These are phyloP conservation scores for Netelia inedita DNA, from an alignment of 2,888 invertebrate species.

Conservation along the genomic window DNA sequence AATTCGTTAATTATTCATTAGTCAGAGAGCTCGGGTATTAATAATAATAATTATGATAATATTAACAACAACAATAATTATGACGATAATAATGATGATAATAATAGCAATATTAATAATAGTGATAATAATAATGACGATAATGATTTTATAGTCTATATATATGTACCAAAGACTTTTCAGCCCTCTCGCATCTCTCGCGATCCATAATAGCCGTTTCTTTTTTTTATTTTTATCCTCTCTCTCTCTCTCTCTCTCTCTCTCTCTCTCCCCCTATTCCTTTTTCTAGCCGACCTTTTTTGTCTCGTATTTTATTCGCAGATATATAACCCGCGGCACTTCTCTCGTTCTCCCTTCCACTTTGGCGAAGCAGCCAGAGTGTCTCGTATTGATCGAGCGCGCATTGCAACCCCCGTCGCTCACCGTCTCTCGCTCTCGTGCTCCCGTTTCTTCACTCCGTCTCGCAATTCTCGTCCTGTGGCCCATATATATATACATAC, in stretches of 20 bases:
- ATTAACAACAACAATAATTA: too few relatives aligned
- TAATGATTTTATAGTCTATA: not conserved
- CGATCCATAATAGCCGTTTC: not conserved
- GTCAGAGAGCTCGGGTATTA: too few relatives aligned
- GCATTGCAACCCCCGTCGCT: conserved; percentile 68
- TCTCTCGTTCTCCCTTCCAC: conserved; percentile 64
- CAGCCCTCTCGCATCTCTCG: not conserved
- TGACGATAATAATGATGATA: too few relatives aligned
- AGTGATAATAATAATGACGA: not conserved
- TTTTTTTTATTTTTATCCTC: conserved; percentile 11
- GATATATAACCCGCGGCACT: conserved; percentile 26
- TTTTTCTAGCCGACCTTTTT: conserved; percentile 48
- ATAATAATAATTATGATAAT: too few relatives aligned
- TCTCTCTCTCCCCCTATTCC: not conserved
- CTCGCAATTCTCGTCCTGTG: conserved; percentile 25
- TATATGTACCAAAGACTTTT: not conserved
- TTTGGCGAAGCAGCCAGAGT: conserved; percentile 73
- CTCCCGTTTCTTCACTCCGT: conserved; percentile 55
- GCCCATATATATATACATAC: conserved; percentile 25
- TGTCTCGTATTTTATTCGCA: conserved; percentile 2
- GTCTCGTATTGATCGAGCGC: conserved; percentile 81
- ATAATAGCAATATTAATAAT: too few relatives aligned
- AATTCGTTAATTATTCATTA: too few relatives aligned
- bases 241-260: conserved; percentile 62
- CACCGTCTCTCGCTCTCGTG: conserved; percentile 68